A percentile compares a stretch with the other conserved stretches of the same genome.
phyloP scores from a whole-genome alignment of 2,113 vertebrate species.

The Aptenodytes forsteri region DNA sequence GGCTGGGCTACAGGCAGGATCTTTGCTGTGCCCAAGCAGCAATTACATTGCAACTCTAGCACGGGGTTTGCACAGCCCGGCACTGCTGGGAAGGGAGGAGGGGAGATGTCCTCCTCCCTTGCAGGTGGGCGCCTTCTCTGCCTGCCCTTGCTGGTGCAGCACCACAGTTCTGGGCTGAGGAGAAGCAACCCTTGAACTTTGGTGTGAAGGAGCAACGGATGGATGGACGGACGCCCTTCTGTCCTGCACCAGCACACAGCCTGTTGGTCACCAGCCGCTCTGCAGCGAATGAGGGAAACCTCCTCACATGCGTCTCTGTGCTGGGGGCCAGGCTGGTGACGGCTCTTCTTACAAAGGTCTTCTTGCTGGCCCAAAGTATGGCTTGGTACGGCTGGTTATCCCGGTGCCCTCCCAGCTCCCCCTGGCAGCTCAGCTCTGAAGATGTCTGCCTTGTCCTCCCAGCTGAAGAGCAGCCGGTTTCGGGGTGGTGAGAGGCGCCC shows the following conservation, averaged over 20 bases:
- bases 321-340: background rate
- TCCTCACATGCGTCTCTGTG: rapidly evolving
- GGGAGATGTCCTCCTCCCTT: background rate
- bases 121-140: background rate
- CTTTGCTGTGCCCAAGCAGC: background rate
- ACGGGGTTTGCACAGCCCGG: rapidly evolving
- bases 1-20: background rate
- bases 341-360: rapidly evolving
- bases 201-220: rapidly evolving
- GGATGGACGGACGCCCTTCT: rapidly evolving
- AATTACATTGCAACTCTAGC: background rate
- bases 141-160: background rate
- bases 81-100: background rate
- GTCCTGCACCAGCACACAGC: background rate
- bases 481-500: background rate
- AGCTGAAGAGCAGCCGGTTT: background rate
- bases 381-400: rapidly evolving
- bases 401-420: rapidly evolving
- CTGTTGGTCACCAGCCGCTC: background rate
- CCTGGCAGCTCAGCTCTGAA: background rate
- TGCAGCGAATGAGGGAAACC: background rate
- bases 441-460: background rate
- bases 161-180: background rate
- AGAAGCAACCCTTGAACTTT: background rate
- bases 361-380: background rate